These are phyloP conservation scores for Sphaeramia orbicularis DNA, from an alignment of 2,797 vertebrate genomes.

Conservation along the genomic window DNA sequence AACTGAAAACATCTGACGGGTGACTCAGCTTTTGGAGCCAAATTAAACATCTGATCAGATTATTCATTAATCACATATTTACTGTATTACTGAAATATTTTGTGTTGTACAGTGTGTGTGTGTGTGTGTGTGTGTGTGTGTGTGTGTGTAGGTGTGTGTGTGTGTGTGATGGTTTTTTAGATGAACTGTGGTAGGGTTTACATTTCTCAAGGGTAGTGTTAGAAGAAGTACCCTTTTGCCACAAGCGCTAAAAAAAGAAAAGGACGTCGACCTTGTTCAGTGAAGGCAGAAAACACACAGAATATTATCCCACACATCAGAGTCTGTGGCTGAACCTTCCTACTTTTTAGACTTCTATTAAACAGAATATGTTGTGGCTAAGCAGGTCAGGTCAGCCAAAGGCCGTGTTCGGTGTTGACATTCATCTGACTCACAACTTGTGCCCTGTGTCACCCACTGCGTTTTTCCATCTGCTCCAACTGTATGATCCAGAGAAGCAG, in stretches of 20 bases:
- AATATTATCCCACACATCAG: neutral
- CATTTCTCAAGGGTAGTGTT: neutral
- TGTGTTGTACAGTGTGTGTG: neutral
- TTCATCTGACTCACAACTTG: constrained; percentile 20
- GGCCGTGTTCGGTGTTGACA: constrained; percentile 8
- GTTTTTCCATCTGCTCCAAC: constrained; percentile 2
- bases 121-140: too few species aligned
- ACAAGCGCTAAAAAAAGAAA: neutral
- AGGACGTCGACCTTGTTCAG: neutral
- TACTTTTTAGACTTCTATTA: constrained; percentile 1
- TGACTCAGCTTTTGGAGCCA: neutral
- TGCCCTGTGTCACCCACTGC: neutral
- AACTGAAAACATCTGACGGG: neutral
- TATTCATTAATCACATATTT: neutral
- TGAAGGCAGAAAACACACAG: neutral
- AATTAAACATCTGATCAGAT: neutral
- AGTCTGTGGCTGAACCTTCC: neutral
- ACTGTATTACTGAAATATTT: too few species aligned
- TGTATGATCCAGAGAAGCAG: neutral
- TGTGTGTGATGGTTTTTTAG: neutral
- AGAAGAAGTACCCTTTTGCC: neutral
- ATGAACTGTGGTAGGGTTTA: neutral
- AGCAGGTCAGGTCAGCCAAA: constrained; percentile 21
- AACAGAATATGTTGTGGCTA: constrained; percentile 4
- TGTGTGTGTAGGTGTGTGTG: neutral